phyloP scores from a whole-genome alignment of 2,888 invertebrate genomes.

The Amorpha juglandis region DNA sequence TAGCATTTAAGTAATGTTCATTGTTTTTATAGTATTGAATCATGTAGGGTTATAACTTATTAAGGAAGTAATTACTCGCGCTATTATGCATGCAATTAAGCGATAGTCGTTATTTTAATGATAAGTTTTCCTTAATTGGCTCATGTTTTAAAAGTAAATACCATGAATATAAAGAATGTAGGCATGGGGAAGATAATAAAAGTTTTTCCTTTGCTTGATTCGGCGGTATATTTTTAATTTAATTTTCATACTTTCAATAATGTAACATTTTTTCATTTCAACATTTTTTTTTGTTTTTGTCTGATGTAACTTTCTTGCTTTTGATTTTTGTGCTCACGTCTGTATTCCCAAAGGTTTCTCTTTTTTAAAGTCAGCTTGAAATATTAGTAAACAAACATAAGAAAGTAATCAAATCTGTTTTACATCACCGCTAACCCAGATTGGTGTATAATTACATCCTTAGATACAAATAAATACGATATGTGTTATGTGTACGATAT shows the following conservation, averaged over 20 bases:
- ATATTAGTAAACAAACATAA: neutral
- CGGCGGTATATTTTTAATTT: neutral
- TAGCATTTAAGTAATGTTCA: too few relatives aligned
- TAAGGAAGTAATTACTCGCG: neutral
- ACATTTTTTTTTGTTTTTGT: too few relatives aligned
- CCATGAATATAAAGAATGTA: neutral
- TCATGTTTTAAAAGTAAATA: neutral
- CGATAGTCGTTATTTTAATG: neutral
- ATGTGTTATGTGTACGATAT: neutral
- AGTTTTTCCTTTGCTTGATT: conserved; percentile 18
- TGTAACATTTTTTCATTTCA: too few relatives aligned
- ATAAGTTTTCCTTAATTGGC: neutral
- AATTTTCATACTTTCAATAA: too few relatives aligned
- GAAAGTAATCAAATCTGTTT: neutral
- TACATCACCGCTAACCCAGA: neutral
- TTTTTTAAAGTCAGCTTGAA: too few relatives aligned
- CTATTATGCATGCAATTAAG: neutral
- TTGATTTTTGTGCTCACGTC: too few relatives aligned
- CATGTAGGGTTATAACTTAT: neutral
- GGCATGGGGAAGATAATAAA: too few relatives aligned
- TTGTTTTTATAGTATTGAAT: neutral
- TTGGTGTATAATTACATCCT: conserved; percentile 5
- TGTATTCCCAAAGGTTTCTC: too few relatives aligned
- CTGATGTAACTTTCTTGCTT: too few relatives aligned
- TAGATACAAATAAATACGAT: neutral